Conservation (phyloP, 2,113 vertebrate genomes). For the Chamaea fasciata region DNA sequence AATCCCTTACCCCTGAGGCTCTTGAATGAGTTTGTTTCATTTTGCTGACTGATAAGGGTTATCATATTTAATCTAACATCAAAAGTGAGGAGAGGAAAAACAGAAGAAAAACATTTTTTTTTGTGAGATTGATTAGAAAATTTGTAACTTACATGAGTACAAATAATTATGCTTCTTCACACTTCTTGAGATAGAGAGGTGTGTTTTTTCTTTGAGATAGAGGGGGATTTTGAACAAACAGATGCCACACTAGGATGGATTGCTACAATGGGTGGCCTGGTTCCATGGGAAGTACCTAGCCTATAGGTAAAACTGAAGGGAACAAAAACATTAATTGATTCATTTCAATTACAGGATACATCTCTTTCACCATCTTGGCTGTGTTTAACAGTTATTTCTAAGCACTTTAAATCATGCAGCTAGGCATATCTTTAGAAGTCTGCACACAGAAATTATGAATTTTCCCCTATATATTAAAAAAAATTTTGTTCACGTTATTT, state of each 20-base stretch:
- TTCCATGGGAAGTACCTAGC: background rate
- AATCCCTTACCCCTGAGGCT: background rate
- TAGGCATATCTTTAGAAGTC: background rate
- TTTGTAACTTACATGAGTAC: background rate
- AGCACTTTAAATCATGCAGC: background rate
- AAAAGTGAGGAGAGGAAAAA: background rate
- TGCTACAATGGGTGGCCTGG: background rate
- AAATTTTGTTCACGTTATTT: background rate
- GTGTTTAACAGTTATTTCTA: conserved; percentile 6
- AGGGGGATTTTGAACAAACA: background rate
- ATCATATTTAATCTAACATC: conserved; percentile 24
- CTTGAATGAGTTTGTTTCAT: conserved; percentile 15
- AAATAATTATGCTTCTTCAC: conserved; percentile 14
- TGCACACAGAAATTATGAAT: background rate
- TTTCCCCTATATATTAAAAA: background rate
- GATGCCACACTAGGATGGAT: background rate
- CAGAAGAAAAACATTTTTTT: background rate
- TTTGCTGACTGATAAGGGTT: background rate
- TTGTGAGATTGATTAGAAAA: background rate
- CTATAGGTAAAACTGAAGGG: conserved; percentile 28
- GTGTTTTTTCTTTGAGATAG: background rate
- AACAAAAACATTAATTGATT: background rate
- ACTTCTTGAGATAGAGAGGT: background rate
- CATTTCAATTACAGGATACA: conserved; percentile 21
- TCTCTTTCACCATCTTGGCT: background rate